Conservation (phyloP, 2,888 invertebrate genomes). For the Xanthorhoe designata region DNA sequence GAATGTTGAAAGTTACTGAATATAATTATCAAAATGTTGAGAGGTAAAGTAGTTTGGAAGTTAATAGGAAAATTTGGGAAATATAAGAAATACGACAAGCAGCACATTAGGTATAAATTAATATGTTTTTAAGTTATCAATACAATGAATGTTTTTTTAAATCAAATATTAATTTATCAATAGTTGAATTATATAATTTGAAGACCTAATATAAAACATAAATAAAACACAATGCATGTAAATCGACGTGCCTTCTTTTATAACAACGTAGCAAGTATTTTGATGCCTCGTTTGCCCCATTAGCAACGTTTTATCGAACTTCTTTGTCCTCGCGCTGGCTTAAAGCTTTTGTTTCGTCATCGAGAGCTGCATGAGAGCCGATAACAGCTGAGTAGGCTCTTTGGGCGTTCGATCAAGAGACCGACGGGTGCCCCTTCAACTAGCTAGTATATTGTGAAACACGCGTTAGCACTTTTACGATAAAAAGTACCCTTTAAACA, state of each 20-base stretch:
- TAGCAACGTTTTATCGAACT: conserved; percentile 13
- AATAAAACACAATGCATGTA: background rate
- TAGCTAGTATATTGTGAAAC: conserved; percentile 41
- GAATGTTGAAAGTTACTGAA: too few relatives aligned
- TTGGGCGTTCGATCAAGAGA: conserved; percentile 73
- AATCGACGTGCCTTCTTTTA: background rate
- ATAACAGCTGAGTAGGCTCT: conserved; percentile 73
- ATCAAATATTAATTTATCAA: too few relatives aligned
- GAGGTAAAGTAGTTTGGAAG: too few relatives aligned
- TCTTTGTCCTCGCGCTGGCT: conserved; percentile 35
- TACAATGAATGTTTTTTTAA: too few relatives aligned
- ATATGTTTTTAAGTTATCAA: too few relatives aligned
- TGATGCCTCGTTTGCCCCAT: conserved; percentile 3
- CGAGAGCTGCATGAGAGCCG: conserved; percentile 60
- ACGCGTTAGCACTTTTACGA: conserved; percentile 43
- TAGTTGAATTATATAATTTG: too few relatives aligned
- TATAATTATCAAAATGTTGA: too few relatives aligned
- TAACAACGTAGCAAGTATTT: background rate
- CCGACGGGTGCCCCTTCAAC: conserved; percentile 34
- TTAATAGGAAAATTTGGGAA: too few relatives aligned
- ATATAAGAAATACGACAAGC: too few relatives aligned
- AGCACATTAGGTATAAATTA: too few relatives aligned
- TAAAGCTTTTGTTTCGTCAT: conserved; percentile 50
- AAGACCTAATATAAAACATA: too few relatives aligned
- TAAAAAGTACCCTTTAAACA: conserved; percentile 17